A percentile compares a stretch with the other conserved stretches of the same genome.
These are phyloP conservation scores for Slavum lentiscoides DNA, from an alignment of 2,888 invertebrate genomes.

Conservation along the genomic window DNA sequence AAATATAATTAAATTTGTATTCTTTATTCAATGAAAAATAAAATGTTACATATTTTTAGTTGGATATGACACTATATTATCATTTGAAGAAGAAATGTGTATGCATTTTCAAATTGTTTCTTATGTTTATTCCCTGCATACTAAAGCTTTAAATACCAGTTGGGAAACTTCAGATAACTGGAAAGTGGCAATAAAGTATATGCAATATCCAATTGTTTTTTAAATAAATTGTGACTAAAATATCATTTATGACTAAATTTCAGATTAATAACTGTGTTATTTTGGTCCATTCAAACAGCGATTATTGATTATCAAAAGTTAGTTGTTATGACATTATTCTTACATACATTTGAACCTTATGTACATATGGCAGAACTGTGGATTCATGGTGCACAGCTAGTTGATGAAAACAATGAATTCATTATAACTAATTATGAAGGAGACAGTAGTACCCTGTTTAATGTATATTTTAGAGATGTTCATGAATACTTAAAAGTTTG, in stretches of 20 bases:
- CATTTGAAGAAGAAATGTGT: slow-evolving; percentile 48
- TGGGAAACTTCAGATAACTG: slow-evolving; percentile 30
- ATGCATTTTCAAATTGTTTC: slow-evolving; percentile 43
- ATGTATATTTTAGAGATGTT: slow-evolving; percentile 39
- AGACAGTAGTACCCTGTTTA: slow-evolving; percentile 30
- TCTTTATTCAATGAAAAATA: not conserved
- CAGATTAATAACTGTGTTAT: slow-evolving; percentile 44
- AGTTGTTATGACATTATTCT: slow-evolving; percentile 31
- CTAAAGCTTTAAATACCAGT: slow-evolving; percentile 38
- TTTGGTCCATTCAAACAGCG: slow-evolving; percentile 46
- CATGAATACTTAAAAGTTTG: slow-evolving; percentile 25
- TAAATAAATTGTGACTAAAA: not conserved
- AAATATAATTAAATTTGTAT: not conserved
- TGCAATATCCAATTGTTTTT: not conserved
- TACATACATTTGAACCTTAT: slow-evolving; percentile 44
- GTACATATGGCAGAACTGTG: slow-evolving; percentile 50
- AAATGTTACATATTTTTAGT: slow-evolving; percentile 1
- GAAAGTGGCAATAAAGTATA: slow-evolving; percentile 42
- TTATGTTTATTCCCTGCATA: slow-evolving; percentile 31
- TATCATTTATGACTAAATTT: slow-evolving; percentile 24
- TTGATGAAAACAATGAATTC: slow-evolving; percentile 43
- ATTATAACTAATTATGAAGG: slow-evolving; percentile 45
- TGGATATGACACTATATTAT: slow-evolving; percentile 26
- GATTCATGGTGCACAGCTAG: slow-evolving; percentile 40
- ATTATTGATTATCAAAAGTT: slow-evolving; percentile 39